Evolutionary conservation across 2,888 invertebrate genomes (phyloP).

Genomic region (Lycophotia porphyrea): DNA sequence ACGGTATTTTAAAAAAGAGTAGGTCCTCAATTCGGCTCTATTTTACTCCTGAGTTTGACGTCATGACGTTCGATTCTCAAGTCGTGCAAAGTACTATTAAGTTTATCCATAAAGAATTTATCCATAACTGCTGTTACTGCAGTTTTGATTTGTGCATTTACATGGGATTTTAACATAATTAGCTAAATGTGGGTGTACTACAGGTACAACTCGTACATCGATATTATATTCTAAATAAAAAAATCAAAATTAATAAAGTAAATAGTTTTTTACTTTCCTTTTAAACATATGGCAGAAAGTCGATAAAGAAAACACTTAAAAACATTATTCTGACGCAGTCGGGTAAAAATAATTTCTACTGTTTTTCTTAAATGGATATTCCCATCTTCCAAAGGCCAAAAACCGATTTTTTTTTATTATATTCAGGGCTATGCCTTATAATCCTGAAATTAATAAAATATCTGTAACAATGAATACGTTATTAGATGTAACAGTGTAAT

Average conservation of each 20-base stretch:
- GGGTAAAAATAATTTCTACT: too few relatives aligned
- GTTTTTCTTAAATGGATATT: too few relatives aligned
- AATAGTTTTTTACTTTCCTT: too few relatives aligned
- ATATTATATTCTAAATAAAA: too few relatives aligned
- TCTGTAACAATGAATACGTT: neutral
- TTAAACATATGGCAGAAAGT: too few relatives aligned
- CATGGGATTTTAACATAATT: neutral
- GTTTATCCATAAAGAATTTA: neutral
- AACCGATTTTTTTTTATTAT: neutral
- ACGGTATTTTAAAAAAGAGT: too few relatives aligned
- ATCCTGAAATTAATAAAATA: neutral
- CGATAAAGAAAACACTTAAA: too few relatives aligned
- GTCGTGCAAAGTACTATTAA: neutral
- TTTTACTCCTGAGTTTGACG: neutral
- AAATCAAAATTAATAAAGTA: too few relatives aligned
- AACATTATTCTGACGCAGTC: too few relatives aligned
- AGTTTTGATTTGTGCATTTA: neutral
- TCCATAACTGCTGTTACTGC: neutral
- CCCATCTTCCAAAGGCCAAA: neutral
- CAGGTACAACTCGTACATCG: too few relatives aligned
- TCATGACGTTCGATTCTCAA: neutral
- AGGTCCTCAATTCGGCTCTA: too few relatives aligned
- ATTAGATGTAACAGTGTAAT: neutral
- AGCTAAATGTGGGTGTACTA: too few relatives aligned
- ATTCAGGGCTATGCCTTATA: neutral